phyloP scores from a whole-genome alignment of 2,797 vertebrate genomes.

The Alosa sapidissima region DNA sequence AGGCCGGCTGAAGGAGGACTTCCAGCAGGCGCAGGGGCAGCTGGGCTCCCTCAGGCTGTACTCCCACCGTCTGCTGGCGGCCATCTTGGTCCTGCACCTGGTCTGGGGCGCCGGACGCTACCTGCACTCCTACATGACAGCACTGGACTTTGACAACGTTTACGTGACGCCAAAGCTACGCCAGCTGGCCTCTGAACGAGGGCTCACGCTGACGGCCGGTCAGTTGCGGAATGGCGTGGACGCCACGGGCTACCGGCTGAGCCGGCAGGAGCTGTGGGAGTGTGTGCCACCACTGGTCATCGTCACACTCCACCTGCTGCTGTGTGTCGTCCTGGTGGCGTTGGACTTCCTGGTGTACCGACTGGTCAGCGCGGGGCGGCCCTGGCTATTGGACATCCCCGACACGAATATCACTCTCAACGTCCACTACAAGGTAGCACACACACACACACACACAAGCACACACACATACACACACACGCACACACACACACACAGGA shows the following conservation, averaged over 20 bases:
- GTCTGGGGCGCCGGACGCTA: constrained; percentile 79
- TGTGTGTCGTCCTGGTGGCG: constrained; percentile 68
- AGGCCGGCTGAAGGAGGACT: not conserved
- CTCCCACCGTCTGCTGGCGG: constrained; percentile 77
- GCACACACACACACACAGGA: not conserved
- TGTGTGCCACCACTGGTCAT: constrained; percentile 72
- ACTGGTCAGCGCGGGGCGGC: constrained; percentile 65
- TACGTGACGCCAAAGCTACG: constrained; percentile 70
- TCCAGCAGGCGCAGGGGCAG: constrained; percentile 53
- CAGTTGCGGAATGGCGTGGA: constrained; percentile 62
- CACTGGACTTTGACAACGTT: constrained; percentile 82
- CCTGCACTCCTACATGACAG: constrained; percentile 82
- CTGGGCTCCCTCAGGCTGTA: constrained; percentile 48
- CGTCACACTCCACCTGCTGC: constrained; percentile 74
- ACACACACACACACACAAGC: not conserved
- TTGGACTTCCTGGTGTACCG: constrained; percentile 79
- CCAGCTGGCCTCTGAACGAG: constrained; percentile 48
- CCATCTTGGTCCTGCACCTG: constrained; percentile 74
- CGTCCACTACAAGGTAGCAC: constrained; percentile 75
- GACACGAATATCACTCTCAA: constrained; percentile 69
- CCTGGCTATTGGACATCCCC: constrained; percentile 79
- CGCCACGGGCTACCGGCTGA: constrained; percentile 69
- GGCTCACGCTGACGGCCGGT: constrained; percentile 49
- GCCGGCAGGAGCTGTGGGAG: constrained; percentile 71
- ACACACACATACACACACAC: constrained; percentile 6